These are phyloP conservation scores for Callimorpha dominula DNA, from an alignment of 2,888 invertebrate species.

Conservation along the genomic window DNA sequence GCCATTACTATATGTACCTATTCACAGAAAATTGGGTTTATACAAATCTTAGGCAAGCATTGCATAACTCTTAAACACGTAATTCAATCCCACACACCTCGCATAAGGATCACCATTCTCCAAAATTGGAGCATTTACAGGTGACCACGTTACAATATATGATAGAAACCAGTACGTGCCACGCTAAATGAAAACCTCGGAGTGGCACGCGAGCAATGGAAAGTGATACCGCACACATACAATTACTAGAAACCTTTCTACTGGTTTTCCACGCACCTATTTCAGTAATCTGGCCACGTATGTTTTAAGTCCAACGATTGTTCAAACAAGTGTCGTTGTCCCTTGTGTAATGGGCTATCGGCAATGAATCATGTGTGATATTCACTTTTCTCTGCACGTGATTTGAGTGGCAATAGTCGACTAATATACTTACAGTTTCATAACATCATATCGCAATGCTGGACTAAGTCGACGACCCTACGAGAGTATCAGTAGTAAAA, in stretches of 20 bases:
- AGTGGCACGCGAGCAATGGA: conserved; percentile 47
- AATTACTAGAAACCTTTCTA: conserved; percentile 56
- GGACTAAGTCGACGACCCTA: too few relatives aligned
- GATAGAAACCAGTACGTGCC: conserved; percentile 48
- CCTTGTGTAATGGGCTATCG: conserved; percentile 17
- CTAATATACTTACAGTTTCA: not conserved
- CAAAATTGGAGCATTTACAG: conserved; percentile 7
- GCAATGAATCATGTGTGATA: conserved; percentile 10
- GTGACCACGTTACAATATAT: conserved; percentile 28
- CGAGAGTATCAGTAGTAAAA: too few relatives aligned
- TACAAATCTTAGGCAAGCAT: not conserved
- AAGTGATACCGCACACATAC: conserved; percentile 54
- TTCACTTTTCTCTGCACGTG: conserved; percentile 16
- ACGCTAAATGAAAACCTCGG: conserved; percentile 38
- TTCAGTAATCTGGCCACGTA: conserved; percentile 43
- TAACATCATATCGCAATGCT: not conserved
- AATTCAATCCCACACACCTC: not conserved
- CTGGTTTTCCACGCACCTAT: conserved; percentile 49
- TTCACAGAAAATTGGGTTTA: not conserved
- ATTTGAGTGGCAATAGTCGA: not conserved
- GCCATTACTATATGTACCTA: not conserved
- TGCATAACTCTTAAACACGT: conserved; percentile 3
- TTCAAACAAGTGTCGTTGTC: conserved; percentile 6
- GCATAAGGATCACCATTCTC: conserved; percentile 12
- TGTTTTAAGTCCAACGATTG: not conserved